A percentile compares a stretch with the other conserved stretches of the same genome.
Evolutionary conservation across 2,888 invertebrate species (phyloP).

Genomic region (Eumacrocentrus americanus): DNA sequence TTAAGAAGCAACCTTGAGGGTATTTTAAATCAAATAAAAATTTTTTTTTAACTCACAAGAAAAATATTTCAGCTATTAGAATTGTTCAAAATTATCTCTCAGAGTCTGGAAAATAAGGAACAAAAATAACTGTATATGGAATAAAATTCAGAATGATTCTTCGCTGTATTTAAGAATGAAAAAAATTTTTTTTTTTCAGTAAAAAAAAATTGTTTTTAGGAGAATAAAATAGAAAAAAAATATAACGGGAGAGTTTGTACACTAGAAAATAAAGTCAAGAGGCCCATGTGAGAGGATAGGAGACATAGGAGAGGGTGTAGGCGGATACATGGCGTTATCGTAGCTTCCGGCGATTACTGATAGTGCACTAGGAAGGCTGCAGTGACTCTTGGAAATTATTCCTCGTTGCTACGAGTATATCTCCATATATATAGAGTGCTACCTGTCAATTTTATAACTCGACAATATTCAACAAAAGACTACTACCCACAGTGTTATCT

Average conservation of each 20-base stretch:
- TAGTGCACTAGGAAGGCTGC: too few relatives aligned
- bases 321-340: slow-evolving; percentile 49
- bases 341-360: slow-evolving; percentile 50
- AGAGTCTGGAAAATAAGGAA: too few relatives aligned
- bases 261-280: background rate
- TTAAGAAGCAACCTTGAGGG: too few relatives aligned
- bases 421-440: background rate
- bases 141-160: too few relatives aligned
- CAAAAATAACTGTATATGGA: too few relatives aligned
- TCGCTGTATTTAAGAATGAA: slow-evolving; percentile 6
- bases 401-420: background rate
- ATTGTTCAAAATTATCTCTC: too few relatives aligned
- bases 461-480: background rate
- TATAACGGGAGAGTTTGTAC: background rate
- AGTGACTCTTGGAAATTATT: slow-evolving; percentile 22
- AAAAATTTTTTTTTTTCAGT: slow-evolving; percentile 1
- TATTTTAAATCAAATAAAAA: too few relatives aligned
- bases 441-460: background rate
- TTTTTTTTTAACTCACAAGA: too few relatives aligned
- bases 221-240: background rate
- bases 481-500: too few relatives aligned
- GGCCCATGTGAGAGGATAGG: slow-evolving; percentile 30
- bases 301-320: slow-evolving; percentile 35
- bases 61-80: too few relatives aligned
- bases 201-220: slow-evolving; percentile 1